Evolutionary conservation across 1,140 invertebrate genomes (phyloP), one percentile per base, ranked within the genome.

Genomic region (Tachypleus tridentatus): DNA sequence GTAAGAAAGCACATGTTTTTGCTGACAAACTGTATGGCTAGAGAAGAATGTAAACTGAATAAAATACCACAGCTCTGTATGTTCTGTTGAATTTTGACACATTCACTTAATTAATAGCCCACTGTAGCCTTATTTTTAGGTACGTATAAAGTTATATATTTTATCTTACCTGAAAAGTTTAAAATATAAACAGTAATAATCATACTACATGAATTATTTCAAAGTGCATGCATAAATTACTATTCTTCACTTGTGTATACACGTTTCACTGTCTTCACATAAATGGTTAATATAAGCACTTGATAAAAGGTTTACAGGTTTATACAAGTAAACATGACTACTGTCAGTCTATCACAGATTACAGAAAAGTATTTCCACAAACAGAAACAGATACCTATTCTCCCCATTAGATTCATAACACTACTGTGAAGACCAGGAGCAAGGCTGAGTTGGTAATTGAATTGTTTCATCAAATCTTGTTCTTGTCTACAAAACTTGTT

Each of bases 361-460:
- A 54, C 7, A 8, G 6, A 54, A 54, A 54, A 54, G 53, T 54
- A 54, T 8, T 8, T n/a, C 6, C n/a, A 8, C n/a, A 54, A 54
- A 8, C 7, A 10, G 7, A 8, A 8, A 10, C 57, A 8, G 48
- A 56, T 75, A 83, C 82, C 80, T 72, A 86, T 80, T 74, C 83
- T 78, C 67, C 80, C 77, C 73, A 83, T 82, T 29, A 85, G 74
- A 52, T 80, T 74, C 72, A 83, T 78, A 57, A 86, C 78, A 48
- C 77, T 78, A 70, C 77, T 77, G 29, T 83, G 78, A 57, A 86
- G 75, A 71, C 82, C 80, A 54, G 83, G 84, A 70, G 86, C 78
- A 4, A 76, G 72, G 51, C 77, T 77, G 29, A 85, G 73, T 53
- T 79, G 77, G 52, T 76, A 77, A 62, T 81, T 82, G 10, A 86